Evolutionary conservation across 2,113 vertebrate genomes (phyloP).

Genomic region (Neotragus moschatus): DNA sequence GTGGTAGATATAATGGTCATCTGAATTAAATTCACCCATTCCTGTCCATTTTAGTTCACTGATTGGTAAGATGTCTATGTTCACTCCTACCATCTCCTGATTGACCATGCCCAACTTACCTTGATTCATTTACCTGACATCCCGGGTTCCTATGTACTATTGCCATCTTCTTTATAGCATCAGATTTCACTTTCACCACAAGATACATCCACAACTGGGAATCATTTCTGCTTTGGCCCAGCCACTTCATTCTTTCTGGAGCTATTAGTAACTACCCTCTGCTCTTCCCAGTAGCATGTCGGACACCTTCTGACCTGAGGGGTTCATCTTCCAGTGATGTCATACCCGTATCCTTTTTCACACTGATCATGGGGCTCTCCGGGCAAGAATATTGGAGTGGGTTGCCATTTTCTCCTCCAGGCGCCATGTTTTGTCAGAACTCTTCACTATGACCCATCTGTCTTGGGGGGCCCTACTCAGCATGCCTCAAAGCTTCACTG

Average conservation of each 20-base stretch:
- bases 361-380: not conserved
- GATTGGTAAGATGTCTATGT: not conserved
- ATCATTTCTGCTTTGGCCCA: not conserved
- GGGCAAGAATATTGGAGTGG: not conserved
- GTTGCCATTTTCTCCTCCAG: not conserved
- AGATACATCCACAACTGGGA: not conserved
- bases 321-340: not conserved
- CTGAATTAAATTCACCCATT: not conserved
- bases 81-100: not conserved
- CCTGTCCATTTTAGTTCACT: not conserved
- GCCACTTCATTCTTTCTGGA: not conserved
- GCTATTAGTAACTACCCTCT: not conserved
- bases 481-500: not conserved
- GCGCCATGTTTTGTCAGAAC: not conserved
- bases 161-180: not conserved
- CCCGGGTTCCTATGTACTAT: not conserved
- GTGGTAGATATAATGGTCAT: not conserved
- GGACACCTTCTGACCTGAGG: not conserved
- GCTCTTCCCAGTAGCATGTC: not conserved
- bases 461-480: not conserved
- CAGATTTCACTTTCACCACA: not conserved
- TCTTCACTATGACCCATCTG: not conserved
- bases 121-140: not conserved
- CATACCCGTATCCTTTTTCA: not conserved
- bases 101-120: not conserved